Percentiles rank a stretch among this genome's conserved stretches.
Evolutionary conservation across 1,140 invertebrate species (phyloP).

Genomic region (Polyergus mexicanus): DNA sequence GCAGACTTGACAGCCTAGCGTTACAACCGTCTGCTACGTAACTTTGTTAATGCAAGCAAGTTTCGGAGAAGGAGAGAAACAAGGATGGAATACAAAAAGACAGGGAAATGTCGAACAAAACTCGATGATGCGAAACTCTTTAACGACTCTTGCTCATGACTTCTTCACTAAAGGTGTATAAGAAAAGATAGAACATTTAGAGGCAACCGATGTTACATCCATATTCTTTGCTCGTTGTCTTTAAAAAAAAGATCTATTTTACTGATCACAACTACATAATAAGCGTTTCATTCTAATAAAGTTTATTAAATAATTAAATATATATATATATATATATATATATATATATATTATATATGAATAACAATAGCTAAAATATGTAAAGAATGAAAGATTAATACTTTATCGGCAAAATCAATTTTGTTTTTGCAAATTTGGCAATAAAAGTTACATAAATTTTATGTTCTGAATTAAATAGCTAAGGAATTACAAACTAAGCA

Average conservation of each 20-base stretch:
- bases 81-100: neutral
- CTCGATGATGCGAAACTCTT: slow-evolving; percentile 65
- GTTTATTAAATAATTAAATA: neutral
- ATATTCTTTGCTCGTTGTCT: slow-evolving; percentile 17
- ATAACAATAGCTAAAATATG: neutral
- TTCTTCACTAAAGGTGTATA: slow-evolving; percentile 23
- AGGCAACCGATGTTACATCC: slow-evolving; percentile 2
- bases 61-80: slow-evolving; percentile 25
- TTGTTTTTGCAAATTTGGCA: neutral
- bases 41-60: slow-evolving; percentile 61
- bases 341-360: neutral
- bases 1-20: slow-evolving; percentile 40
- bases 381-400: neutral
- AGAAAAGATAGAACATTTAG: slow-evolving; percentile 32
- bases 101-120: slow-evolving; percentile 33
- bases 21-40: slow-evolving; percentile 28
- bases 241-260: slow-evolving; percentile 22
- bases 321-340: slow-evolving; percentile 19
- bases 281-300: neutral
- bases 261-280: neutral
- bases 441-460: neutral
- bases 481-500: neutral
- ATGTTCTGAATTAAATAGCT: neutral
- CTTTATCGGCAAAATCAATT: neutral
- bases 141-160: slow-evolving; percentile 64